Conservation (phyloP, 2,113 vertebrate genomes). For the Microtus oregoni region DNA sequence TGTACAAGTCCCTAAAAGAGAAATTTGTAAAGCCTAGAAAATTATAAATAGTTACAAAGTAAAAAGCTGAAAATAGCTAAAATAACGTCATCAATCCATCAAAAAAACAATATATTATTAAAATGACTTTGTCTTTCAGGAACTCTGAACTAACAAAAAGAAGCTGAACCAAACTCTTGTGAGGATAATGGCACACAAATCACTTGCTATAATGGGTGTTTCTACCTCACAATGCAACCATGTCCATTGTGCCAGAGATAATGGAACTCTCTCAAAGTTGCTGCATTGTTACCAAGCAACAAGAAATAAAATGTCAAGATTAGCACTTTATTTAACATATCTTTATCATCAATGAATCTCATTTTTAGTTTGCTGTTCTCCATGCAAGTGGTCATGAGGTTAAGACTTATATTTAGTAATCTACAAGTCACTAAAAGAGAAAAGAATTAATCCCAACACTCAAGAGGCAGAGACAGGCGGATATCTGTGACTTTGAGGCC, state of each 20-base stretch:
- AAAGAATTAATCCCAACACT: too few species aligned
- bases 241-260: slow-evolving; percentile 90
- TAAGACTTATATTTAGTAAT: slow-evolving; percentile 79
- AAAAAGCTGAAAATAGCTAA: slow-evolving; percentile 60
- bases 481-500: too few species aligned
- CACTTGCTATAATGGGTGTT: slow-evolving; percentile 83
- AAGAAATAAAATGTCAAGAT: slow-evolving; percentile 86
- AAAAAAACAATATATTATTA: slow-evolving; percentile 63
- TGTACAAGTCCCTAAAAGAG: slow-evolving; percentile 15
- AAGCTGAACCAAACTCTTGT: slow-evolving; percentile 78
- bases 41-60: slow-evolving; percentile 63
- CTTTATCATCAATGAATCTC: slow-evolving; percentile 86
- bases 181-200: slow-evolving; percentile 85
- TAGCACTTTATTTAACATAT: slow-evolving; percentile 89
- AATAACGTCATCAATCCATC: slow-evolving; percentile 64
- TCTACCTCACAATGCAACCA: slow-evolving; percentile 85
- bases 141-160: slow-evolving; percentile 78
- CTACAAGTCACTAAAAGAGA: slow-evolving; percentile 36
- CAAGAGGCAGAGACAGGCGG: too few species aligned
- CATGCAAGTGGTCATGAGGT: slow-evolving; percentile 79
- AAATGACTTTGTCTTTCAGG: slow-evolving; percentile 71
- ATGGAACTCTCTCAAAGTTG: slow-evolving; percentile 85
- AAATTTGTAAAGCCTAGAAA: slow-evolving; percentile 60
- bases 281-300: slow-evolving; percentile 92
- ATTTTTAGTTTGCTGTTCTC: slow-evolving; percentile 73